These are phyloP conservation scores for Morpho helenor DNA, from an alignment of 2,888 invertebrate genomes.

Conservation along the genomic window DNA sequence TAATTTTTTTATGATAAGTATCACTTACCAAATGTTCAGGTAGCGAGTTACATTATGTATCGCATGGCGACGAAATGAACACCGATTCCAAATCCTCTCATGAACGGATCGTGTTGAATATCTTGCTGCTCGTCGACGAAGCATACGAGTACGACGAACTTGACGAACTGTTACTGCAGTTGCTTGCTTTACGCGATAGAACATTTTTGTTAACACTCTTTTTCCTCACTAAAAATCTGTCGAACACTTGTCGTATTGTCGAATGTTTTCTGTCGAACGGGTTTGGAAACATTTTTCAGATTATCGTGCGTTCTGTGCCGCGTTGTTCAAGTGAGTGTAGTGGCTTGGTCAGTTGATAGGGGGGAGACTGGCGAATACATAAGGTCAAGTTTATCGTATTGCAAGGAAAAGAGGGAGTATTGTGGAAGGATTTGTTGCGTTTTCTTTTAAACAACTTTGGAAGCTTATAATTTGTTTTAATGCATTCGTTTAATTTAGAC, in stretches of 20 bases:
- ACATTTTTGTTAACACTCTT: conserved; percentile 40
- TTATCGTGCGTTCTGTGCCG: conserved; percentile 37
- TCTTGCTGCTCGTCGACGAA: conserved; percentile 26
- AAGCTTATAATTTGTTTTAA: too few species aligned
- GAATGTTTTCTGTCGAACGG: conserved; percentile 85
- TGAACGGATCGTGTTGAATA: conserved; percentile 30
- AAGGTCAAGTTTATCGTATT: conserved; percentile 28
- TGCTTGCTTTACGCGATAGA: conserved; percentile 48
- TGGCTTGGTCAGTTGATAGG: conserved; percentile 6
- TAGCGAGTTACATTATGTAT: conserved; percentile 18
- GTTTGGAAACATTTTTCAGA: conserved; percentile 81
- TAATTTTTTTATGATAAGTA: neutral
- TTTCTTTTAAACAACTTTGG: too few species aligned
- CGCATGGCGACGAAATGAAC: conserved; percentile 14
- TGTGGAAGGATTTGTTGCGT: too few species aligned
- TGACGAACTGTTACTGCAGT: conserved; percentile 42
- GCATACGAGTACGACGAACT: conserved; percentile 43
- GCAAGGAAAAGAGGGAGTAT: too few species aligned
- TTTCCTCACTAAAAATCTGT: conserved; percentile 75
- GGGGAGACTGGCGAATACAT: conserved; percentile 24
- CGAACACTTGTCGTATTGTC: conserved; percentile 82
- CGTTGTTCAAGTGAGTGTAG: conserved; percentile 22
- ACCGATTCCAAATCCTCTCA: conserved; percentile 23
- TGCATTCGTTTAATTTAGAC: too few species aligned
- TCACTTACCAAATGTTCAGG: conserved; percentile 18